Evolutionary conservation across 2,888 invertebrate species (phyloP).

Genomic region (Rhimphoctona megacephalus): DNA sequence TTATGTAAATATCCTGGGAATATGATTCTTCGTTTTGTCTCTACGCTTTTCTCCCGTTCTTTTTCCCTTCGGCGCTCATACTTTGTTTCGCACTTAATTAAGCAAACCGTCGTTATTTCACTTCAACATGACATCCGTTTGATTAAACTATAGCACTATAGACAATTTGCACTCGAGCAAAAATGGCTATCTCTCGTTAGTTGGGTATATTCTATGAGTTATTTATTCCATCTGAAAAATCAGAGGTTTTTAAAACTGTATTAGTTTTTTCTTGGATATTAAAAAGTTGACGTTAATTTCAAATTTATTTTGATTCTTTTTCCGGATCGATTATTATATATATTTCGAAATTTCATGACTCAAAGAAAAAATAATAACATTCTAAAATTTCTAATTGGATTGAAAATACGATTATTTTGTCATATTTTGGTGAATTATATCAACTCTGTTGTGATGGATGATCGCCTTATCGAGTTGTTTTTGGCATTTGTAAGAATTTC

Average conservation of each 20-base stretch:
- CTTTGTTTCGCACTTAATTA: neutral
- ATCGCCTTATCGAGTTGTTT: neutral
- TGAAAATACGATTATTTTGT: neutral
- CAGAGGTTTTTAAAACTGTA: neutral
- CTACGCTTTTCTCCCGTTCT: neutral
- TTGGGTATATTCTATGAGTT: neutral
- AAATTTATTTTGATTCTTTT: neutral
- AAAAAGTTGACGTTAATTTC: neutral
- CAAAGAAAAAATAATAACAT: neutral
- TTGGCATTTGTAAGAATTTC: neutral
- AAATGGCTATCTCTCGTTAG: neutral
- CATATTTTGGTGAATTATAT: too few relatives aligned
- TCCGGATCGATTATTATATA: neutral
- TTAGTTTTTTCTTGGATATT: neutral
- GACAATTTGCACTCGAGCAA: neutral
- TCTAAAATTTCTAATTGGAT: neutral
- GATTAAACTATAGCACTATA: neutral
- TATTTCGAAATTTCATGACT: too few relatives aligned
- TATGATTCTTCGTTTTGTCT: conserved; percentile 32
- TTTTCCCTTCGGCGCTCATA: neutral
- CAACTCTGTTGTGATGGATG: neutral
- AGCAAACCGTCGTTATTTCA: neutral
- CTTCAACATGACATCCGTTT: neutral
- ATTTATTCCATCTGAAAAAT: neutral
- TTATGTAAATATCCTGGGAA: conserved; percentile 27